These are phyloP conservation scores for Eulacestoma nigropectus DNA, from an alignment of 2,113 vertebrate genomes.

Conservation along the genomic window DNA sequence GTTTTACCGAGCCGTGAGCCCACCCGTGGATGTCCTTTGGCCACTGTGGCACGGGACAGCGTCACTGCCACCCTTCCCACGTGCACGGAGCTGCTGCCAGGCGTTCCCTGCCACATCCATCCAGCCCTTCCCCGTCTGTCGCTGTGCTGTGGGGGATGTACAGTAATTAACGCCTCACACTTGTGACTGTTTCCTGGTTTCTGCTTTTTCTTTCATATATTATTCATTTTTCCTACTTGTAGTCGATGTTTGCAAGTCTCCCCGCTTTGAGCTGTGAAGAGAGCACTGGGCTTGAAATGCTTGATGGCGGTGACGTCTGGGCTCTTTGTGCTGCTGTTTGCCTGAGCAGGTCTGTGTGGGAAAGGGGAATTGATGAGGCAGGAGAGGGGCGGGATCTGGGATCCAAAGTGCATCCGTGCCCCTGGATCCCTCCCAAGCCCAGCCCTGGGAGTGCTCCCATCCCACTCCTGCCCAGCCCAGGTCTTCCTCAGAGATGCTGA, in stretches of 20 bases:
- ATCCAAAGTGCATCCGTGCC: background rate
- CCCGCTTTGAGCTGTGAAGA: slow-evolving; percentile 26
- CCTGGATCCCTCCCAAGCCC: background rate
- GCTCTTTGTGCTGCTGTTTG: background rate
- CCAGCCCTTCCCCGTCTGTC: background rate
- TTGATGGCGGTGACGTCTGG: slow-evolving; percentile 26
- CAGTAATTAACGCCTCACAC: slow-evolving; percentile 21
- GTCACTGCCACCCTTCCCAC: fast-evolving
- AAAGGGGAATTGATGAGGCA: background rate
- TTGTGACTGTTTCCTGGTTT: slow-evolving; percentile 30
- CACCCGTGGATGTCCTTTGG: too few relatives aligned
- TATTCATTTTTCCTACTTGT: slow-evolving; percentile 60
- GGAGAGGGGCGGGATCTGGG: background rate
- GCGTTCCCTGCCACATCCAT: background rate
- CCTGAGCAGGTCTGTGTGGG: background rate
- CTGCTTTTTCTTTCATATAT: slow-evolving; percentile 65
- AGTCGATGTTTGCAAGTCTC: slow-evolving; percentile 44
- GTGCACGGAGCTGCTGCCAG: fast-evolving
- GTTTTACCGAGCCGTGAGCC: background rate
- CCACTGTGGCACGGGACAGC: fast-evolving
- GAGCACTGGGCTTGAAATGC: slow-evolving; percentile 11
- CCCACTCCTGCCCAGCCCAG: background rate
- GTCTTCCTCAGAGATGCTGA: background rate
- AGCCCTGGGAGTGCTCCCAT: background rate
- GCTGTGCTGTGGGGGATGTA: background rate